A percentile compares a stretch with the other conserved stretches of the same genome.
Evolutionary conservation across 2,888 invertebrate genomes (phyloP).

Genomic region (Clepsis dumicolana): DNA sequence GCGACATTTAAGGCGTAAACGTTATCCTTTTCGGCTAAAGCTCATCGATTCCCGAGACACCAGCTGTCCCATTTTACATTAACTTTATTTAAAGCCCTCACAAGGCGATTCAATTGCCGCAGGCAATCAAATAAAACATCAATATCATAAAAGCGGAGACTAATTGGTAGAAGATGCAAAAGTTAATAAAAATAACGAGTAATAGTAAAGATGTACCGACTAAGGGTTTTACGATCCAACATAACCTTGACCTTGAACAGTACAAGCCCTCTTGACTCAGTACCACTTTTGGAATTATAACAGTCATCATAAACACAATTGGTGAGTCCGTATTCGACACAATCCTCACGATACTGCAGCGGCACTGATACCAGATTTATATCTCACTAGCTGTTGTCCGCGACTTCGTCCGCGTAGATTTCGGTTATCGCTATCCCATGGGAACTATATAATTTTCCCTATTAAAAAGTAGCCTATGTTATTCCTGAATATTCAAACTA

Average conservation of each 20-base stretch:
- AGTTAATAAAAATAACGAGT: not conserved
- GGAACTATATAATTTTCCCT: no score
- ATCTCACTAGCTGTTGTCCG: no score
- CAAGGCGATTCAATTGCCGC: not conserved
- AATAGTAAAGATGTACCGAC: not conserved
- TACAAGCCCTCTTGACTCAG: conserved; percentile 42
- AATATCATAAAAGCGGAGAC: conserved; percentile 2
- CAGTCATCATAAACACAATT: conserved; percentile 52
- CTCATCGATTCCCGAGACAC: no score
- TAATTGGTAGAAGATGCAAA: conserved; percentile 10
- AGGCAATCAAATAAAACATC: conserved; percentile 6
- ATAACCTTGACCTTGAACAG: conserved; percentile 7
- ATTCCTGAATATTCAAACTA: no score
- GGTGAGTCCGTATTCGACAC: conserved; percentile 19
- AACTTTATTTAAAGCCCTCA: not conserved
- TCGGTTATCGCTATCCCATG: no score
- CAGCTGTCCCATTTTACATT: not conserved
- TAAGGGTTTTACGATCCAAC: conserved; percentile 16
- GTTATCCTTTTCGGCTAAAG: not conserved
- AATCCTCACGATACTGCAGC: not conserved
- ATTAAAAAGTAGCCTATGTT: no score
- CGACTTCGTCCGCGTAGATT: no score
- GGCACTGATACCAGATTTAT: no score
- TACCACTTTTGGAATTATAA: conserved; percentile 54
- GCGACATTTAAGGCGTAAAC: not conserved